These are phyloP conservation scores for Lates japonicus DNA, from an alignment of 2,797 vertebrate genomes.

Conservation along the genomic window DNA sequence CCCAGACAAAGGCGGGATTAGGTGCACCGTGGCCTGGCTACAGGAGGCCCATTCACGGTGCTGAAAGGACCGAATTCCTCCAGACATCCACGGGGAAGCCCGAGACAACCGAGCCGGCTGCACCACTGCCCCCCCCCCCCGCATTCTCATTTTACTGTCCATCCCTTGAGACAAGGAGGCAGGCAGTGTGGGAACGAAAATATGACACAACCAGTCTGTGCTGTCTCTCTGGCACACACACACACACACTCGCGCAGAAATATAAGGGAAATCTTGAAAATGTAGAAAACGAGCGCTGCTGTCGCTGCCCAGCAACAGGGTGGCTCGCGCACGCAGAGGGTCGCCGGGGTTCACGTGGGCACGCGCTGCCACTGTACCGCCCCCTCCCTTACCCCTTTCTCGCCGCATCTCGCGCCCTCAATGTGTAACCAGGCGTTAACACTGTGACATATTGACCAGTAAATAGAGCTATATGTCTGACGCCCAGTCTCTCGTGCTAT, in stretches of 20 bases:
- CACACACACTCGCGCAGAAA: constrained; percentile 1
- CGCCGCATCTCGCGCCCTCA: constrained; percentile 54
- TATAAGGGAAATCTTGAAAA: constrained; percentile 19
- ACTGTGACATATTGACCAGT: constrained; percentile 69
- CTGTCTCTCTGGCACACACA: constrained; percentile 2
- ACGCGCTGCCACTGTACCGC: constrained; percentile 43
- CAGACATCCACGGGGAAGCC: constrained; percentile 45
- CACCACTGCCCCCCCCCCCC: neutral
- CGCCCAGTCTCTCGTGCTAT: constrained; percentile 37
- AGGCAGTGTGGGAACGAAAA: constrained; percentile 25
- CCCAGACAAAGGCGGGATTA: constrained; percentile 72
- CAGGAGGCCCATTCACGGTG: constrained; percentile 50
- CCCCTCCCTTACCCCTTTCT: no score
- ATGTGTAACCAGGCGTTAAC: constrained; percentile 72
- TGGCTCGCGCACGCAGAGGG: constrained; percentile 69
- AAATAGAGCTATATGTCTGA: constrained; percentile 30
- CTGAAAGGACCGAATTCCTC: constrained; percentile 60
- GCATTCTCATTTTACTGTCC: constrained; percentile 5
- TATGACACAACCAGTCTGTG: neutral
- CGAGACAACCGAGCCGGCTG: constrained; percentile 21
- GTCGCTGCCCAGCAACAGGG: constrained; percentile 84
- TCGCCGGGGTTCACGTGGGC: constrained; percentile 72
- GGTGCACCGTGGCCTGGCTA: constrained; percentile 55
- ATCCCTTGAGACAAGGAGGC: constrained; percentile 24
- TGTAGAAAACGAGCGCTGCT: constrained; percentile 28